Evolutionary conservation across 2,888 invertebrate species (phyloP).

Genomic region (Rutpela maculata): DNA sequence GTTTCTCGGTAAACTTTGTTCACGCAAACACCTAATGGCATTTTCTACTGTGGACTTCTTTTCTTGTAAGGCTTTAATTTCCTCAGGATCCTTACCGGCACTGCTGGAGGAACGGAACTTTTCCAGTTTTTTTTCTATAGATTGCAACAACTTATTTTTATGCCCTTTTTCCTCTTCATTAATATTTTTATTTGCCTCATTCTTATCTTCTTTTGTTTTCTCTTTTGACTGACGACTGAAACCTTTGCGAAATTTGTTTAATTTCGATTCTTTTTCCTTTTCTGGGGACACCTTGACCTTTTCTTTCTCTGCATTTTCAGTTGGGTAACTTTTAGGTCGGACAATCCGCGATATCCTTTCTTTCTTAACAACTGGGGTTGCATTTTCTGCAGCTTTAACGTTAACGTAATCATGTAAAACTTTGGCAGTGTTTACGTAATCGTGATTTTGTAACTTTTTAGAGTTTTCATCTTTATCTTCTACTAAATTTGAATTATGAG

Average conservation of each 20-base stretch:
- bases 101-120: constrained; percentile 76
- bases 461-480: constrained; percentile 23
- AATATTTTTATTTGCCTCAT: constrained; percentile 63
- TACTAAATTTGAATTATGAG: constrained; percentile 30
- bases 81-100: constrained; percentile 72
- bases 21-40: constrained; percentile 79
- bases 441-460: constrained; percentile 40
- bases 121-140: constrained; percentile 86
- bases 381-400: constrained; percentile 58
- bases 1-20: constrained; percentile 80
- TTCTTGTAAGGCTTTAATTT: constrained; percentile 59
- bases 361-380: constrained; percentile 62
- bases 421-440: constrained; percentile 47
- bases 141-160: constrained; percentile 81
- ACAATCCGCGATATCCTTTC: constrained; percentile 74
- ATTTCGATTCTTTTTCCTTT: constrained; percentile 81
- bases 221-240: constrained; percentile 63
- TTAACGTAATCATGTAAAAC: constrained; percentile 66
- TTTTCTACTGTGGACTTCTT: constrained; percentile 75
- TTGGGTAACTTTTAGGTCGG: constrained; percentile 77
- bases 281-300: constrained; percentile 66
- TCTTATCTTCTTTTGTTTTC: constrained; percentile 66
- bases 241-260: constrained; percentile 64
- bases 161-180: constrained; percentile 66
- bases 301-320: constrained; percentile 69